Percentiles rank a stretch among this genome's conserved stretches.
Evolutionary conservation across 2,888 invertebrate genomes (phyloP).

Genomic region (Polyommatus iphigenia): DNA sequence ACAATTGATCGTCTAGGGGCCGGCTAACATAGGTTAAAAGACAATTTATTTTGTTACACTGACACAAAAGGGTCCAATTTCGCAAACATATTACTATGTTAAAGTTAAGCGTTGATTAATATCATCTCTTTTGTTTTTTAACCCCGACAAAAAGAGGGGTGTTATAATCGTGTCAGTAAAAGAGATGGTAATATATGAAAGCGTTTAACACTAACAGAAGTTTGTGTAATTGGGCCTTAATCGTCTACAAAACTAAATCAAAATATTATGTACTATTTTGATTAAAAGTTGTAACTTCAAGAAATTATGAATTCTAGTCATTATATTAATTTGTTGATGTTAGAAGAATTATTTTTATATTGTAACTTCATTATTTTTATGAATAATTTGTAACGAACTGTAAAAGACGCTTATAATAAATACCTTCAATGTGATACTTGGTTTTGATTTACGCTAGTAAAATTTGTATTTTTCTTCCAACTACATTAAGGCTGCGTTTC

Average conservation of each 20-base stretch:
- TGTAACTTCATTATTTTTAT: background rate
- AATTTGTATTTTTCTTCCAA: no score
- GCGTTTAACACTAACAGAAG: no score
- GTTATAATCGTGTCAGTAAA: no score
- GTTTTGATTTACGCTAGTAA: slow-evolving; percentile 39
- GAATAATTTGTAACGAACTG: slow-evolving; percentile 15
- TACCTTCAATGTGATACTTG: slow-evolving; percentile 32
- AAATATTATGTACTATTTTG: background rate
- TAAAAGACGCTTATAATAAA: slow-evolving; percentile 29
- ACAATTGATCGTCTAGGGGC: no score
- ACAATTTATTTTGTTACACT: background rate
- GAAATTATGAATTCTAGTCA: background rate
- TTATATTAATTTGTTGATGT: background rate
- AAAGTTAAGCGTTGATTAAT: no score
- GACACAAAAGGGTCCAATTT: background rate
- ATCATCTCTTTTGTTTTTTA: no score
- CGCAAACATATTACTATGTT: no score
- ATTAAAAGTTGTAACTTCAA: background rate
- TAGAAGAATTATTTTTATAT: slow-evolving; percentile 20
- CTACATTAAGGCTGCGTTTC: no score
- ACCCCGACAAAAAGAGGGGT: no score
- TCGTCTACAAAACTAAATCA: background rate
- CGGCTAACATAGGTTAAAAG: background rate
- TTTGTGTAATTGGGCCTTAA: no score
- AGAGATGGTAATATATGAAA: no score